These are phyloP conservation scores for Antennarius maculatus DNA, from an alignment of 2,797 vertebrate genomes.

Conservation along the genomic window DNA sequence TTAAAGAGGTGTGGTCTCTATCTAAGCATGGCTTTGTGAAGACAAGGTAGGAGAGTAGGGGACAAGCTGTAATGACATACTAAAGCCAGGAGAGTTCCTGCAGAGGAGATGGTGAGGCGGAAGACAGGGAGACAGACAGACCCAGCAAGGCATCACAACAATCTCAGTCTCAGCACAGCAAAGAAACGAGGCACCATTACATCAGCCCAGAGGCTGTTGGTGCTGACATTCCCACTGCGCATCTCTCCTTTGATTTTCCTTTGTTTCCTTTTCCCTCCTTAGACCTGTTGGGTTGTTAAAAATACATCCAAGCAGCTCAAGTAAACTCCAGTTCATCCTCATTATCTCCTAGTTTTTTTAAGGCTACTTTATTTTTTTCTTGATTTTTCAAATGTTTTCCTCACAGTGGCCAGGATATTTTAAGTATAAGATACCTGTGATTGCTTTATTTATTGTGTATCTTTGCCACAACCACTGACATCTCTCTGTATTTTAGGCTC, in stretches of 20 bases:
- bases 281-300: constrained; percentile 36
- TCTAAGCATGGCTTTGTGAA: constrained; percentile 25
- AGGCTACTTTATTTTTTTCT: constrained; percentile 38
- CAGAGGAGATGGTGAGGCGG: constrained; percentile 35
- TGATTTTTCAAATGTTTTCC: constrained; percentile 33
- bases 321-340: constrained; percentile 40
- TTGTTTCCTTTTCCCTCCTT: constrained; percentile 34
- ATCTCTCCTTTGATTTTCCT: constrained; percentile 26
- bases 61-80: constrained; percentile 50
- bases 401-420: constrained; percentile 19
- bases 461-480: too few species aligned
- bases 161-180: constrained; percentile 51
- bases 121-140: constrained; percentile 41
- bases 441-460: constrained; percentile 36
- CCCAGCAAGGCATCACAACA: constrained; percentile 62
- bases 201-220: constrained; percentile 47
- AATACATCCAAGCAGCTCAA: constrained; percentile 26
- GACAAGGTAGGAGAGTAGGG: constrained; percentile 12
- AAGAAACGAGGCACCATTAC: constrained; percentile 57
- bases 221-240: constrained; percentile 32
- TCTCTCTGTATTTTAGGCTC: constrained; percentile 33
- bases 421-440: constrained; percentile 50
- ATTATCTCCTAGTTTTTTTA: constrained; percentile 52
- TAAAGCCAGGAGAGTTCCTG: constrained; percentile 47
- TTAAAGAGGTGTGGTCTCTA: constrained; percentile 14